A percentile compares a stretch with the other conserved stretches of the same genome.
Evolutionary conservation across 2,113 vertebrate genomes (phyloP).

Genomic region (Cebus imitator): DNA sequence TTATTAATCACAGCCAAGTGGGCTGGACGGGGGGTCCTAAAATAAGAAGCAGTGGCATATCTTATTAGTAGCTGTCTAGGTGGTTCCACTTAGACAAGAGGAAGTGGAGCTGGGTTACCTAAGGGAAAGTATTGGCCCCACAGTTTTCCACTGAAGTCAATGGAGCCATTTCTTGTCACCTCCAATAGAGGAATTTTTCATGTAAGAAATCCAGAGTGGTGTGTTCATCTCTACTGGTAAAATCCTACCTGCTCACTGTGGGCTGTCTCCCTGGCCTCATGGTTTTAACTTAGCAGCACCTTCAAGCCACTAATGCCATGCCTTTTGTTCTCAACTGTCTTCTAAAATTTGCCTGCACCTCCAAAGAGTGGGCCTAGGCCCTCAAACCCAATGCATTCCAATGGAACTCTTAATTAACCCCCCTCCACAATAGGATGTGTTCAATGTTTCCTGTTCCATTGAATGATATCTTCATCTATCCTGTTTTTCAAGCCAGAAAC

Average conservation of each 20-base stretch:
- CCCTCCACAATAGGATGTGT: not conserved
- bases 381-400: not conserved
- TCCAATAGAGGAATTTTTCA: not conserved
- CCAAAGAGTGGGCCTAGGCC: not conserved
- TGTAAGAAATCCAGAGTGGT: not conserved
- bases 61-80: not conserved
- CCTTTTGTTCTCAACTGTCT: not conserved
- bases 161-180: not conserved
- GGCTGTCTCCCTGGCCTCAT: not conserved
- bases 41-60: not conserved
- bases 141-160: not conserved
- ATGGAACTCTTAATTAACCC: not conserved
- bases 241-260: not conserved
- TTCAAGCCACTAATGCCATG: not conserved
- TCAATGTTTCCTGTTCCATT: not conserved
- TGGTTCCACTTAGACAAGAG: not conserved
- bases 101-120: not conserved
- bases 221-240: not conserved
- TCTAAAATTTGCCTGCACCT: not conserved
- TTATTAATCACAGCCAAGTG: not conserved
- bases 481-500: not conserved
- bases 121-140: not conserved
- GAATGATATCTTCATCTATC: not conserved
- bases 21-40: not conserved
- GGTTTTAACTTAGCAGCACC: not conserved